phyloP scores from a whole-genome alignment of 1,140 invertebrate species.

The Bradysia coprophila region DNA sequence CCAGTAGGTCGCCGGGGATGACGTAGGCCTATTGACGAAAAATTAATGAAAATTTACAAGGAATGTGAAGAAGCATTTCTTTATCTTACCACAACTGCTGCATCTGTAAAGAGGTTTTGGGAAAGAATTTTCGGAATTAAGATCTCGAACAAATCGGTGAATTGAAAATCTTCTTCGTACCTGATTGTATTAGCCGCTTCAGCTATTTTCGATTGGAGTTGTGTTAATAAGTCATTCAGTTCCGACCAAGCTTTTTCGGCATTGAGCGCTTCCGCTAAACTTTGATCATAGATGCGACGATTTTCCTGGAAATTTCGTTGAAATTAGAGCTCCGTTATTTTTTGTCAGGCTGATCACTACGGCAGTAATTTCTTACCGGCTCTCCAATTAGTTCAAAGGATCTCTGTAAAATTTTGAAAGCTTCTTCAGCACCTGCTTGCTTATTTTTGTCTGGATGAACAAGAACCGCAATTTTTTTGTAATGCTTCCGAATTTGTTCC shows the following conservation, averaged over 20 bases:
- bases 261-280: conserved; percentile 51
- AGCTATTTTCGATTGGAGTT: conserved; percentile 84
- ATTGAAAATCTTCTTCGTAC: conserved; percentile 11
- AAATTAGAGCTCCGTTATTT: conserved; percentile 2
- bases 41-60: no score
- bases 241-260: conserved; percentile 71
- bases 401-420: conserved; percentile 86
- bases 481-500: conserved; percentile 88
- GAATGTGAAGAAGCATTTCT: no score
- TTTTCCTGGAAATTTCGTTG: conserved; percentile 58
- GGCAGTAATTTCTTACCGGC: conserved; percentile 36
- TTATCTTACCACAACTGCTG: conserved; percentile 86
- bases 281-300: conserved; percentile 51
- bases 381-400: conserved; percentile 89
- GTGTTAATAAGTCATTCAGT: conserved; percentile 58
- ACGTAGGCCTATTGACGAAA: no score
- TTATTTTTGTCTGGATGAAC: conserved; percentile 93
- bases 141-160: background rate
- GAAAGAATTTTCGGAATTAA: background rate
- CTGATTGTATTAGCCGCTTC: conserved; percentile 77
- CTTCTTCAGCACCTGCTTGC: conserved; percentile 84
- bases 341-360: no score
- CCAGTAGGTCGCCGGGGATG: conserved; percentile 71
- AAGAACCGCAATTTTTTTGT: conserved; percentile 77
- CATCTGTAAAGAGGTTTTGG: conserved; percentile 29